A percentile compares a stretch with the other conserved stretches of the same genome.
Evolutionary conservation across 2,797 vertebrate species (phyloP).

Genomic region (Hydrocynus forskahlii): DNA sequence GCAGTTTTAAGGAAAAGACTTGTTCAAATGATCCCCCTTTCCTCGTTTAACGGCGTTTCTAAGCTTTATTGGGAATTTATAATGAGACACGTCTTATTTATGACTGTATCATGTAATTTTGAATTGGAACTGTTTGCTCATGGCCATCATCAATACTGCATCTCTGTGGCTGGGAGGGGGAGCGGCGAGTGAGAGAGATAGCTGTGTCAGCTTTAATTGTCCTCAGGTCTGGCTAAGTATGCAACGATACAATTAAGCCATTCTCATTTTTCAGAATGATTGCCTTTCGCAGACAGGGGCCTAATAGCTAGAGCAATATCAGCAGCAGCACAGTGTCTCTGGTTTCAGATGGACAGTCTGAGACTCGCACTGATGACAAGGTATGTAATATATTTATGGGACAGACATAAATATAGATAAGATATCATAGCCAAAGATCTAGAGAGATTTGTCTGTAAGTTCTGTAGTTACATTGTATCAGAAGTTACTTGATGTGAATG

Average conservation of each 20-base stretch:
- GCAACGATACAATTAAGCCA: slow-evolving; percentile 49
- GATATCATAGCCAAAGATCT: neutral
- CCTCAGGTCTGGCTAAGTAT: slow-evolving; percentile 61
- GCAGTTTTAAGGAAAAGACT: neutral
- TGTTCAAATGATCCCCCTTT: neutral
- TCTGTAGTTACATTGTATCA: neutral
- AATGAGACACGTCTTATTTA: slow-evolving; percentile 36
- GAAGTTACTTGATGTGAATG: neutral
- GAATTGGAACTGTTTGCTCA: slow-evolving; percentile 57
- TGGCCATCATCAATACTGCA: slow-evolving; percentile 59
- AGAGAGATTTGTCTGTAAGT: neutral
- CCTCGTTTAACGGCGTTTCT: slow-evolving; percentile 7
- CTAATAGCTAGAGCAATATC: slow-evolving; percentile 30
- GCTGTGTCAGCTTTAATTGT: slow-evolving; percentile 55
- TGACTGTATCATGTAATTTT: slow-evolving; percentile 51
- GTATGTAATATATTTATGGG: neutral
- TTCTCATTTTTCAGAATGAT: slow-evolving; percentile 57
- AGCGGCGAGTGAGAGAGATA: slow-evolving; percentile 37
- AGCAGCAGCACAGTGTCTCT: neutral
- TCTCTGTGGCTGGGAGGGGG: slow-evolving; percentile 40
- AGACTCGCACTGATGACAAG: neutral
- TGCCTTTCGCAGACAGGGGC: slow-evolving; percentile 41
- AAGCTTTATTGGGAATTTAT: slow-evolving; percentile 33
- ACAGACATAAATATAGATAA: neutral
- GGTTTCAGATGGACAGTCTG: slow-evolving; percentile 19